Conservation (phyloP, 2,888 invertebrate genomes). For the Drosophila algonquin region DNA sequence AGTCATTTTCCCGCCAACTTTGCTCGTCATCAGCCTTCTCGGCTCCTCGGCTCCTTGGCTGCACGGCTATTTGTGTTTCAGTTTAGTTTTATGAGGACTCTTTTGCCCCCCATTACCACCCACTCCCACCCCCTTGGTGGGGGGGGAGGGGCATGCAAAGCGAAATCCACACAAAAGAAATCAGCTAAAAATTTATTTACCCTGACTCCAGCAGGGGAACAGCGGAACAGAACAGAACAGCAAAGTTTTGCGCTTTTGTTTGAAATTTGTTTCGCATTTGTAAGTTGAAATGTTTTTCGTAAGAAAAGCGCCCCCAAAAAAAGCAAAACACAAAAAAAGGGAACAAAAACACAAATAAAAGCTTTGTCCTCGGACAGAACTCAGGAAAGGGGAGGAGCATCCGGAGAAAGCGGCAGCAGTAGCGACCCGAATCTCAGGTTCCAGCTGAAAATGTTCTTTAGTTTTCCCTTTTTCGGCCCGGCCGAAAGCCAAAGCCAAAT, state of each 20-base stretch:
- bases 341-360: slow-evolving; percentile 68
- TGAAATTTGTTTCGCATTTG: slow-evolving; percentile 80
- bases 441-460: slow-evolving; percentile 19
- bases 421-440: slow-evolving; percentile 31
- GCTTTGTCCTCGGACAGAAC: slow-evolving; percentile 47
- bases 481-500: slow-evolving; percentile 8
- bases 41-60: slow-evolving; percentile 11
- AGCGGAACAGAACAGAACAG: not conserved
- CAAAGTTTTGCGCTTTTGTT: slow-evolving; percentile 76
- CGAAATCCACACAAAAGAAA: slow-evolving; percentile 61
- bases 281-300: slow-evolving; percentile 73
- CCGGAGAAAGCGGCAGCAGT: slow-evolving; percentile 2
- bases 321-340: slow-evolving; percentile 25
- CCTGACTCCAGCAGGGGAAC: slow-evolving; percentile 38
- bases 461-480: slow-evolving; percentile 20
- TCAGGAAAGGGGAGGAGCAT: slow-evolving; percentile 7
- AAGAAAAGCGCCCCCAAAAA: slow-evolving; percentile 29
- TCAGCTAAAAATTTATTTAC: slow-evolving; percentile 75
- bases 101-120: slow-evolving; percentile 5
- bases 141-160: slow-evolving; percentile 58
- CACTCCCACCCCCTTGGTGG: not conserved
- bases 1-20: slow-evolving; percentile 73
- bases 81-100: slow-evolving; percentile 66
- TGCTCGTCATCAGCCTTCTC: slow-evolving; percentile 45
- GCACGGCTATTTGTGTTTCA: slow-evolving; percentile 66